phyloP scores from a whole-genome alignment of 2,113 vertebrate species.

The Empidonax alnorum region DNA sequence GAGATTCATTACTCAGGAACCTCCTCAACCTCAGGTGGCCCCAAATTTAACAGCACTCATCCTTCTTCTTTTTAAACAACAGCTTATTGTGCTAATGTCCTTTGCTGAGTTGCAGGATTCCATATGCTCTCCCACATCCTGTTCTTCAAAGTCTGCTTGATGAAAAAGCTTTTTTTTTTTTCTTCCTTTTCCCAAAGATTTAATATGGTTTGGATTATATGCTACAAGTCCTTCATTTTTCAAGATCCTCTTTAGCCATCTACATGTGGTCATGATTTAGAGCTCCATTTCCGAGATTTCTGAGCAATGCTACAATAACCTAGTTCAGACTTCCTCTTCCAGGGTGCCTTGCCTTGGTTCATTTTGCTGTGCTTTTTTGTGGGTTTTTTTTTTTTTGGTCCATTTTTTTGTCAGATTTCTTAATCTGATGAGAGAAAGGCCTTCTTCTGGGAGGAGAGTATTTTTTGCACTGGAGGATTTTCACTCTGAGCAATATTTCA shows the following conservation, averaged over 20 bases:
- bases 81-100: neutral
- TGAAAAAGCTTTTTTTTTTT: neutral
- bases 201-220: slow-evolving; percentile 5
- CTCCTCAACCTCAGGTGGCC: slow-evolving; percentile 20
- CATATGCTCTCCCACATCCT: neutral
- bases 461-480: neutral
- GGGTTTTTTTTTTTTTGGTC: neutral
- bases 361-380: neutral
- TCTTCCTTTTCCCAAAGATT: neutral
- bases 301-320: neutral
- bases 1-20: slow-evolving; percentile 44
- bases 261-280: neutral
- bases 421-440: neutral
- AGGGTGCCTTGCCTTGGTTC: neutral
- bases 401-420: neutral
- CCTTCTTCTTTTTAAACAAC: neutral
- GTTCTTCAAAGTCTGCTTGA: slow-evolving; percentile 15
- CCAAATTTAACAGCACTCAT: slow-evolving; percentile 14
- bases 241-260: neutral
- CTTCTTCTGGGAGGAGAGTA: neutral
- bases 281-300: neutral
- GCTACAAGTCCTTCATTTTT: neutral
- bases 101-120: neutral
- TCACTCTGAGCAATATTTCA: neutral
- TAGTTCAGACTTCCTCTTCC: neutral